Evolutionary conservation across 1,140 invertebrate genomes (phyloP).

Genomic region (Solen grandis): DNA sequence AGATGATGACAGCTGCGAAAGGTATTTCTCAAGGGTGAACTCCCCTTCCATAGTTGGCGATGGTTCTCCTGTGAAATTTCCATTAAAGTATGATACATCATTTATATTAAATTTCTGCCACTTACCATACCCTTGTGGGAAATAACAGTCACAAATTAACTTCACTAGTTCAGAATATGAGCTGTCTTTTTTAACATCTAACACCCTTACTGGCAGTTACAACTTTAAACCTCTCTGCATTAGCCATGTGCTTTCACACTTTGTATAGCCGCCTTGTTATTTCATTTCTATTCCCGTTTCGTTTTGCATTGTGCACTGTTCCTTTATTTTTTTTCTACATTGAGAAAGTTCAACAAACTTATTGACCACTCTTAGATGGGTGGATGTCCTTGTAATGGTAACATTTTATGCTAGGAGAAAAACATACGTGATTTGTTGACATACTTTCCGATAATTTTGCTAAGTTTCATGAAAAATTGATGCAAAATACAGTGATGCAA

Average conservation of each 20-base stretch:
- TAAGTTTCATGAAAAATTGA: conserved; percentile 12
- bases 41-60: too few species aligned
- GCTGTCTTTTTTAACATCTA: conserved; percentile 34
- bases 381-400: conserved; percentile 18
- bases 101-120: conserved; percentile 11
- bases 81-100: conserved; percentile 23
- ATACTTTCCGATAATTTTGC: conserved; percentile 12
- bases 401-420: neutral
- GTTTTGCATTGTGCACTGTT: conserved; percentile 15
- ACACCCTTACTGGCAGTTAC: conserved; percentile 22
- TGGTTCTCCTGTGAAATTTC: too few species aligned
- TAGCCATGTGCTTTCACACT: too few species aligned
- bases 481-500: conserved; percentile 13
- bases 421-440: too few species aligned
- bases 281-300: conserved; percentile 18
- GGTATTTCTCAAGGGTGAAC: too few species aligned
- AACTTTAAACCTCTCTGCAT: conserved; percentile 12
- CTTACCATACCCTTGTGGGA: conserved; percentile 11
- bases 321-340: conserved; percentile 2
- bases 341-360: conserved; percentile 8
- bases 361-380: conserved; percentile 7
- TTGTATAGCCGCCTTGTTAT: conserved; percentile 11
- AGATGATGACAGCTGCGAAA: too few species aligned
- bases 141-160: conserved; percentile 30
- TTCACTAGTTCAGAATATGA: conserved; percentile 25